These are phyloP conservation scores for Orbicella faveolata DNA, from an alignment of 64 coral and sea anemone genomes.

Conservation along the genomic window DNA sequence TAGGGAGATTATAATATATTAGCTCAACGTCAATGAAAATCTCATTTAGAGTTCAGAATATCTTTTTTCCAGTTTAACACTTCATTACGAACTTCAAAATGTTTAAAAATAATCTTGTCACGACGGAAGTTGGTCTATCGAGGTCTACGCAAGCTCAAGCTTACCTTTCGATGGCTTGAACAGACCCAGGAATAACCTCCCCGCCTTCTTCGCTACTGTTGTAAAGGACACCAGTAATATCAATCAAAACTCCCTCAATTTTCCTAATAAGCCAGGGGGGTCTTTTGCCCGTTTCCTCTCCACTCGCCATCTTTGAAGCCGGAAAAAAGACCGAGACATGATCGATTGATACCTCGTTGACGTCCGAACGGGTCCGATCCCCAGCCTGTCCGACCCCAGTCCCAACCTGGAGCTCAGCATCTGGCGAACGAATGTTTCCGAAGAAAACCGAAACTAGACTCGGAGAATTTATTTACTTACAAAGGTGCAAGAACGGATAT, in stretches of 20 bases:
- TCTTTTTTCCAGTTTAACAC: no score
- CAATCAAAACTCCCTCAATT: conserved; percentile 80
- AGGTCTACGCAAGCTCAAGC: no score
- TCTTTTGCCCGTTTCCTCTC: background rate
- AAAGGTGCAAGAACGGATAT: background rate
- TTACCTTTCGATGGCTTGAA: conserved; percentile 87
- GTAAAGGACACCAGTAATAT: conserved; percentile 94
- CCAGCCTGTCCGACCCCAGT: no score
- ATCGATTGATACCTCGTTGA: background rate
- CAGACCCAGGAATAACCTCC: conserved; percentile 81
- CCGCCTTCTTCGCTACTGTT: conserved; percentile 73
- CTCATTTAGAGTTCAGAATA: no score
- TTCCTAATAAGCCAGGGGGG: conserved; percentile 75
- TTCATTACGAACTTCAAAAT: no score
- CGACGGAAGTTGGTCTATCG: no score
- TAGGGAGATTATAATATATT: no score
- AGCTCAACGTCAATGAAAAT: no score
- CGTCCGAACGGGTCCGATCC: background rate
- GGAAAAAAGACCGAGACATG: background rate
- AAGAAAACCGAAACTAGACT: background rate
- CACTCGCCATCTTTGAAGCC: background rate
- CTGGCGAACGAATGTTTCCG: background rate
- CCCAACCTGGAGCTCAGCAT: no score
- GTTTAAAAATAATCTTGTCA: no score
- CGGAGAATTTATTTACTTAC: background rate